These are phyloP conservation scores for Dipodomys ordii DNA, from an alignment of 2,113 vertebrate genomes.

Conservation along the genomic window DNA sequence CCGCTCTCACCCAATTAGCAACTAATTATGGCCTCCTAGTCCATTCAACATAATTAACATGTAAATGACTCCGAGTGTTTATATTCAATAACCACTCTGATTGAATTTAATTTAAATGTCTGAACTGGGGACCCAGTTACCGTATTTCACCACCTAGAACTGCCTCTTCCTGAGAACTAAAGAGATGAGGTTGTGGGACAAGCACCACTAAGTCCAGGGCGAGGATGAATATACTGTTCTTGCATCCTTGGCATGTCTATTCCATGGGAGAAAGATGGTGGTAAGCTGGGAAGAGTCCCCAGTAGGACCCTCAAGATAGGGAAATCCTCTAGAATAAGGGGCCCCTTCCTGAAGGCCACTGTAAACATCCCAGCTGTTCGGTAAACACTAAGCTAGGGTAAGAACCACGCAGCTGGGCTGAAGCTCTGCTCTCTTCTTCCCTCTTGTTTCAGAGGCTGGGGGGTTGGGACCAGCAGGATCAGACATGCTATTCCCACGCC, in stretches of 20 bases:
- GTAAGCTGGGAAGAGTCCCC: neutral
- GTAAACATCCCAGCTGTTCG: constrained; percentile 76
- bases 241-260: neutral
- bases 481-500: constrained; percentile 74
- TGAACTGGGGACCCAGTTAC: constrained; percentile 80
- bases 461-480: neutral
- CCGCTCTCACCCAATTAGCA: constrained; percentile 89
- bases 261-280: neutral
- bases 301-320: constrained; percentile 6
- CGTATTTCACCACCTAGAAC: constrained; percentile 66
- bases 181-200: neutral
- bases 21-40: constrained; percentile 89
- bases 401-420: constrained; percentile 43
- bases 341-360: constrained; percentile 64
- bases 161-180: constrained; percentile 31
- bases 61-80: constrained; percentile 90
- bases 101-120: constrained; percentile 85
- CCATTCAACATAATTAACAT: constrained; percentile 91
- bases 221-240: too few relatives aligned
- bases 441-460: neutral
- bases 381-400: constrained; percentile 64
- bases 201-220: neutral
- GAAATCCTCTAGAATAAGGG: constrained; percentile 53
- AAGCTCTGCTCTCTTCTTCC: neutral
- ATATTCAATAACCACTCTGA: constrained; percentile 88